Percentiles rank a stretch among this genome's conserved stretches.
These are phyloP conservation scores for Poeciliopsis gracilis DNA, from an alignment of 2,797 vertebrate genomes.

Conservation along the genomic window DNA sequence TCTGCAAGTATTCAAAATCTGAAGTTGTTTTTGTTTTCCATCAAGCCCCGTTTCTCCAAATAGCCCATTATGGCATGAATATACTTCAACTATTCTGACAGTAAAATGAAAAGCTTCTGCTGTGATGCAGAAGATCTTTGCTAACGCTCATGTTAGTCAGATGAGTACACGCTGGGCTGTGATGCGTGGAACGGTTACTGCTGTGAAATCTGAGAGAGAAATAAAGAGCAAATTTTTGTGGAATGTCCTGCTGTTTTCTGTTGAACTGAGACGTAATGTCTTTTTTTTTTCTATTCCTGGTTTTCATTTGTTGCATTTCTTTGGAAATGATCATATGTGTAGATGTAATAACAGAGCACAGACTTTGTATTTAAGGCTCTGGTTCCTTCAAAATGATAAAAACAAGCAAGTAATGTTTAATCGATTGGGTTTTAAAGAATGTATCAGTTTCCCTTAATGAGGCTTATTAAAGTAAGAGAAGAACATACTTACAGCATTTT, in stretches of 20 bases:
- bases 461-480: constrained; percentile 7
- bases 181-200: constrained; percentile 5
- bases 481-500: constrained; percentile 2
- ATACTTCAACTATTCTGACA: constrained; percentile 28
- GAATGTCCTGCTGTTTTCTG: constrained; percentile 33
- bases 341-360: neutral
- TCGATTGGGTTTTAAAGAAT: neutral
- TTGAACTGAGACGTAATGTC: constrained; percentile 23
- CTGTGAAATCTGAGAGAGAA: constrained; percentile 29
- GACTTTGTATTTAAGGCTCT: neutral
- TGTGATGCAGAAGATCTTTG: constrained; percentile 33
- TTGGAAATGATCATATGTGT: neutral
- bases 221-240: constrained; percentile 14
- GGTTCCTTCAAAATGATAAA: neutral
- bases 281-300: neutral
- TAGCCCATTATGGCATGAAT: constrained; percentile 24
- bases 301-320: neutral
- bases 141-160: constrained; percentile 34
- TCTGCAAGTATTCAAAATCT: constrained; percentile 2
- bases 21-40: constrained; percentile 31
- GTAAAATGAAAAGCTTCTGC: constrained; percentile 27
- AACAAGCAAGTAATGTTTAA: neutral
- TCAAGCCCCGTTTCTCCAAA: constrained; percentile 26
- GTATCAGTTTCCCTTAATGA: neutral
- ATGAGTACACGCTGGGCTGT: constrained; percentile 26